Conservation (phyloP, 2,113 vertebrate species). For the Ictidomys tridecemlineatus region DNA sequence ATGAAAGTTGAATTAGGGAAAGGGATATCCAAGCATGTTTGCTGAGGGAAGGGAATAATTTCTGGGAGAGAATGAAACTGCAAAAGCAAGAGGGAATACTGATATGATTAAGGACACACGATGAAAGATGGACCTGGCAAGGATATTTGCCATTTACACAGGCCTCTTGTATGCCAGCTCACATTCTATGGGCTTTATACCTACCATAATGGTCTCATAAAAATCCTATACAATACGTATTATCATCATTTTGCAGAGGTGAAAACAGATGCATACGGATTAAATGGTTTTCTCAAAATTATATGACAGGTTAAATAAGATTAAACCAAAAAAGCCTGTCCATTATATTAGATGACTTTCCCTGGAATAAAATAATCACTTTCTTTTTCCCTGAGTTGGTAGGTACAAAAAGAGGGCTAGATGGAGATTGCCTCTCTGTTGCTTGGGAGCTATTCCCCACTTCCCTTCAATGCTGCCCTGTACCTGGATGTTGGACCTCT, state of each 20-base stretch:
- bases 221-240: neutral
- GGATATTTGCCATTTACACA: neutral
- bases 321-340: neutral
- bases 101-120: neutral
- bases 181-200: neutral
- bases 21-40: neutral
- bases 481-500: too few species aligned
- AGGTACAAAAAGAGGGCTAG: neutral
- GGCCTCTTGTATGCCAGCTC: neutral
- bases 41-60: slow-evolving; percentile 4
- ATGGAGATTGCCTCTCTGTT: neutral
- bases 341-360: neutral
- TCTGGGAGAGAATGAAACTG: neutral
- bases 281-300: neutral
- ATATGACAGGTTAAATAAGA: neutral
- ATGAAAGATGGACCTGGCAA: neutral
- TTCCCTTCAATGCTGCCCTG: too few species aligned
- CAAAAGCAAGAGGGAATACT: neutral
- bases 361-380: neutral
- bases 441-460: neutral
- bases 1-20: slow-evolving; percentile 30
- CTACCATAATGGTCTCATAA: neutral
- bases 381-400: neutral
- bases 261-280: slow-evolving; percentile 2
- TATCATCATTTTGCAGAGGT: neutral